Percentiles rank a stretch among this genome's conserved stretches.
phyloP scores from a whole-genome alignment of 2,797 vertebrate species.

The Parotocinclus haroldoi region DNA sequence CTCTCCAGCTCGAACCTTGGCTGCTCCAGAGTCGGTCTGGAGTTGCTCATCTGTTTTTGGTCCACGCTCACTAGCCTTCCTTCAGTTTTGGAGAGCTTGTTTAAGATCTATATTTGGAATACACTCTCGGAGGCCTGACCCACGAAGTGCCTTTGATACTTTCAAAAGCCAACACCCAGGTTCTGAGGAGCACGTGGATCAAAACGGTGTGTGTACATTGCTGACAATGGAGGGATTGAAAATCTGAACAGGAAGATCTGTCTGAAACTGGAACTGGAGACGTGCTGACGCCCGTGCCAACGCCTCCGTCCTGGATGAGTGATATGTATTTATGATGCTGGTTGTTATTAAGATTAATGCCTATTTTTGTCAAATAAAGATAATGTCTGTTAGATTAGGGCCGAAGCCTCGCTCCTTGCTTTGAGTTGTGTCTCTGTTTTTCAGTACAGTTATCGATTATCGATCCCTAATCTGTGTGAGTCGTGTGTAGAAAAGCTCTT shows the following conservation, averaged over 20 bases:
- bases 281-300: conserved; percentile 59
- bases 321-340: conserved; percentile 79
- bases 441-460: conserved; percentile 56
- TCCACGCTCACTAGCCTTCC: conserved; percentile 48
- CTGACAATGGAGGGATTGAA: conserved; percentile 54
- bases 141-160: conserved; percentile 56
- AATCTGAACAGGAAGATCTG: conserved; percentile 18
- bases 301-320: conserved; percentile 66
- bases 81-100: conserved; percentile 25
- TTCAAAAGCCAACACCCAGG: conserved; percentile 59
- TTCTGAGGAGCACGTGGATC: conserved; percentile 55
- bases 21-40: conserved; percentile 50
- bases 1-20: conserved; percentile 49
- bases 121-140: conserved; percentile 53
- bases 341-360: conserved; percentile 69
- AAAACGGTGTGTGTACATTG: conserved; percentile 56
- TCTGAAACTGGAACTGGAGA: conserved; percentile 76
- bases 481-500: conserved; percentile 70
- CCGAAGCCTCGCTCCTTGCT: conserved; percentile 57
- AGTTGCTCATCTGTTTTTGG: conserved; percentile 49
- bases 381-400: conserved; percentile 72
- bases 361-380: conserved; percentile 79
- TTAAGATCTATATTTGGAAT: conserved; percentile 56
- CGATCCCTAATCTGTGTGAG: conserved; percentile 61
- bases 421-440: conserved; percentile 44